Percentiles rank a stretch among this genome's conserved stretches.
Conservation (phyloP, 2,888 invertebrate species). For the Phrixothrix hirtus region DNA sequence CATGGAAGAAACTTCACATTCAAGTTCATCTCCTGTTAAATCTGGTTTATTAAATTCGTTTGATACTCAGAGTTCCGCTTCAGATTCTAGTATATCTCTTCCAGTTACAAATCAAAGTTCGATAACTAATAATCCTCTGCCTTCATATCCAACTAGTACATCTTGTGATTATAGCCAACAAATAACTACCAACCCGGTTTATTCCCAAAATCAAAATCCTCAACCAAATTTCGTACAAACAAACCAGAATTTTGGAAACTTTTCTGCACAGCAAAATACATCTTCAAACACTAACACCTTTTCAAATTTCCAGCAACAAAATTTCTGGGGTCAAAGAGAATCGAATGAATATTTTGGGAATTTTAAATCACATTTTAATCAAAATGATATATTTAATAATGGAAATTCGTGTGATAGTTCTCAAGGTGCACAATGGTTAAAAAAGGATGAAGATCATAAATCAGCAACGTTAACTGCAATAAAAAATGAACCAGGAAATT, state of each 20-base stretch:
- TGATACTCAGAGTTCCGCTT: conserved; percentile 8
- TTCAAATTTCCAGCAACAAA: conserved; percentile 24
- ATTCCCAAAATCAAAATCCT: conserved; percentile 38
- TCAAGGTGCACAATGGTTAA: conserved; percentile 41
- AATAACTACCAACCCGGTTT: conserved; percentile 7
- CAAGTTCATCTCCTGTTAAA: conserved; percentile 8
- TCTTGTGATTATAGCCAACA: not conserved
- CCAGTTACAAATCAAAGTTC: conserved; percentile 8
- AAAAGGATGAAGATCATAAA: conserved; percentile 46
- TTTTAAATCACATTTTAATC: conserved; percentile 42
- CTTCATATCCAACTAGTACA: not conserved
- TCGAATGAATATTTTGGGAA: conserved; percentile 13
- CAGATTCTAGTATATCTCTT: conserved; percentile 11
- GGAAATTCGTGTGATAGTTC: conserved; percentile 14
- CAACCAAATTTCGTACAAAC: conserved; percentile 9
- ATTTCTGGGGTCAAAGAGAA: conserved; percentile 16
- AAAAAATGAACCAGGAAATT: conserved; percentile 45
- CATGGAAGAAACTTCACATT: too few species aligned
- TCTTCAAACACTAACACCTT: conserved; percentile 25
- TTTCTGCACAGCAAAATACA: conserved; percentile 16
- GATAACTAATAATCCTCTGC: too few species aligned
- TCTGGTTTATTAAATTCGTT: too few species aligned
- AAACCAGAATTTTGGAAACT: conserved; percentile 27
- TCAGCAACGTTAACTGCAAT: conserved; percentile 13
- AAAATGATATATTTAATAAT: conserved; percentile 34